phyloP scores from a whole-genome alignment of 2,888 invertebrate genomes.

The Agrochola lychnidis region DNA sequence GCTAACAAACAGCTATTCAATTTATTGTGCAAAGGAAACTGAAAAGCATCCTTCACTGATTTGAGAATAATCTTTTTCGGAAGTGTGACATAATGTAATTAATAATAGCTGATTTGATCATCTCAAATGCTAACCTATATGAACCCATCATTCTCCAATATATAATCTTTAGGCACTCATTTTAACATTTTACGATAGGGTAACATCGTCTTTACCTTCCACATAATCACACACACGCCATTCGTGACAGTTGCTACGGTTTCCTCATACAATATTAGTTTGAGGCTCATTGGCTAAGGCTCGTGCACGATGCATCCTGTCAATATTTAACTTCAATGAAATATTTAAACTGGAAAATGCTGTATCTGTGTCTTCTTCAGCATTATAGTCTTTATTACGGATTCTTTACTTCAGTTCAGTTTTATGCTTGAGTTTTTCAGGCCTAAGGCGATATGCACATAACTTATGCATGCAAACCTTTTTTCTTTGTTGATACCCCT shows the following conservation, averaged over 20 bases:
- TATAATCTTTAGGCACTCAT: neutral
- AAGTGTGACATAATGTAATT: neutral
- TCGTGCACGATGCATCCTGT: slow-evolving; percentile 35
- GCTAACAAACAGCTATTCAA: neutral
- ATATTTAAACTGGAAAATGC: slow-evolving; percentile 35
- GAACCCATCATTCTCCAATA: neutral
- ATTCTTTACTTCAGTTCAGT: neutral
- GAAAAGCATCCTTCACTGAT: neutral
- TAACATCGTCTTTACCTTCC: neutral
- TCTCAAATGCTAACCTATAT: neutral
- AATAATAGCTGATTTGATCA: neutral
- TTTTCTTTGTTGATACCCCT: slow-evolving; percentile 7
- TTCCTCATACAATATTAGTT: slow-evolving; percentile 47
- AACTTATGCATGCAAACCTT: slow-evolving; percentile 46
- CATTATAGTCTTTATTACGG: neutral
- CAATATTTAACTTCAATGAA: slow-evolving; percentile 35
- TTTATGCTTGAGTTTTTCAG: slow-evolving; percentile 29
- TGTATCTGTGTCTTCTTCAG: slow-evolving; percentile 1
- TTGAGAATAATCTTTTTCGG: neutral
- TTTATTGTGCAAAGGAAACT: neutral
- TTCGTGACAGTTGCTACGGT: slow-evolving; percentile 32
- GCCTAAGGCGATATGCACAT: slow-evolving; percentile 19
- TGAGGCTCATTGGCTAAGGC: slow-evolving; percentile 29
- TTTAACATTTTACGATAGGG: neutral
- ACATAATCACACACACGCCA: slow-evolving; percentile 12